Evolutionary conservation across 2,797 vertebrate genomes (phyloP), one percentile per base, ranked within the genome.

Genomic region (Xiphophorus birchmanni): DNA sequence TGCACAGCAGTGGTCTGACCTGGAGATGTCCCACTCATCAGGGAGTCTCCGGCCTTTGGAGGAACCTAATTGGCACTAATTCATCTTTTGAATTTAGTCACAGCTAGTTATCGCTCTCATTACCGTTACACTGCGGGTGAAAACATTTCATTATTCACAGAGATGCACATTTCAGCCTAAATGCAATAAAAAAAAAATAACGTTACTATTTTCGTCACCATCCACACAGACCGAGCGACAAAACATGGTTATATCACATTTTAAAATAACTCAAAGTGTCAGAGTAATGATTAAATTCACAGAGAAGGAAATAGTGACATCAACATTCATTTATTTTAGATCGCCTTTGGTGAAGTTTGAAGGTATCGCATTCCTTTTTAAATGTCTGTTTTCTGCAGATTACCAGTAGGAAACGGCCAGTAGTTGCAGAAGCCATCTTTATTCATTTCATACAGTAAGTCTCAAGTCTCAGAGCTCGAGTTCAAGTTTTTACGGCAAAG

Each of bases 51-150:
- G 18, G 54, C 67, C 76, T 76, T n/a, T 13, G n/a, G 40, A 73
- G 82, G 5, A 76, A 75, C 79, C 79, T 26, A 77, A 86, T 84
- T 72, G 80, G 56, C 73, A 77, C 73, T 69, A 11, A 78, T 89
- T 80, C 40, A 21, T 65, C 18, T n/a, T 56, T 21, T 76, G 80
- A 76, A 80, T 82, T 75, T 80, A 65, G 74, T 58, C 75, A 45
- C 23, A 13, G 8, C 47, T 54, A 1, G 21, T 81, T 84, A 73
- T 77, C 45, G 2, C 52, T 72, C 18, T 21, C 52, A 56, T 60
- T 78, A 52, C 29, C 17, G 37, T 69, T 42, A 42, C 21, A 12
- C 65, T 42, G 32, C 32, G 1, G 32, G 32, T 32, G 9, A 40
- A 67, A 21, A 67, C 63, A 67, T 67, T 67, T 67, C 18, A 67